phyloP scores from a whole-genome alignment of 2,797 vertebrate genomes.

The Siniperca undulata region DNA sequence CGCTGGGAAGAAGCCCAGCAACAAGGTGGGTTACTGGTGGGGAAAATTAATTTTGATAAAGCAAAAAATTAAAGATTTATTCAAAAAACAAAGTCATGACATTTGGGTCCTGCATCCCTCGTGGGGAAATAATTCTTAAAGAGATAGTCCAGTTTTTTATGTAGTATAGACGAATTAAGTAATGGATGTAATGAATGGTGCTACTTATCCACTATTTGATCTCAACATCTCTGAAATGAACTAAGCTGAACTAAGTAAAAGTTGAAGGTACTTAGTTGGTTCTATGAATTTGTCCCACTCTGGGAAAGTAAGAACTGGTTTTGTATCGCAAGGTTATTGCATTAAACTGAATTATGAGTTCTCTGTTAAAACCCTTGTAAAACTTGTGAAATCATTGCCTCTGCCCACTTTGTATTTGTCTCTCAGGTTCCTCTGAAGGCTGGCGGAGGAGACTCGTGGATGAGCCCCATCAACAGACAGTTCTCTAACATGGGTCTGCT shows the following conservation, averaged over 20 bases:
- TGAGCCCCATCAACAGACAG: conserved; percentile 96
- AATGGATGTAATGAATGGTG: neutral
- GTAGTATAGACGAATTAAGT: neutral
- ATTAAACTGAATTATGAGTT: neutral
- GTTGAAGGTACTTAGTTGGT: neutral
- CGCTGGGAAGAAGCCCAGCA: conserved; percentile 91
- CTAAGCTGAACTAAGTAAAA: neutral
- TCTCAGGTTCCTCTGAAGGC: conserved; percentile 91
- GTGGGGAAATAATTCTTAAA: neutral
- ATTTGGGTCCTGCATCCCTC: neutral
- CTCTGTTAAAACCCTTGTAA: neutral
- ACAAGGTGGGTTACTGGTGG: conserved; percentile 87
- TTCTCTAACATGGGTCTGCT: conserved; percentile 98
- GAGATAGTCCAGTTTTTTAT: neutral
- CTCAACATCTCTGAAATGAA: neutral
- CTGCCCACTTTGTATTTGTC: neutral
- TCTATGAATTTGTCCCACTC: neutral
- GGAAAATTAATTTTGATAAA: neutral
- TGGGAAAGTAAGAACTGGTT: neutral
- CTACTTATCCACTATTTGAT: neutral
- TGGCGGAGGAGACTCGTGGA: conserved; percentile 94
- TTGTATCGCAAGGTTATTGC: neutral
- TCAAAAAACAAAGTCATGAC: neutral
- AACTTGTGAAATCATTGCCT: neutral
- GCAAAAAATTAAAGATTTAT: neutral